Conservation (phyloP, 2,113 vertebrate species). For the Lepus europaeus region DNA sequence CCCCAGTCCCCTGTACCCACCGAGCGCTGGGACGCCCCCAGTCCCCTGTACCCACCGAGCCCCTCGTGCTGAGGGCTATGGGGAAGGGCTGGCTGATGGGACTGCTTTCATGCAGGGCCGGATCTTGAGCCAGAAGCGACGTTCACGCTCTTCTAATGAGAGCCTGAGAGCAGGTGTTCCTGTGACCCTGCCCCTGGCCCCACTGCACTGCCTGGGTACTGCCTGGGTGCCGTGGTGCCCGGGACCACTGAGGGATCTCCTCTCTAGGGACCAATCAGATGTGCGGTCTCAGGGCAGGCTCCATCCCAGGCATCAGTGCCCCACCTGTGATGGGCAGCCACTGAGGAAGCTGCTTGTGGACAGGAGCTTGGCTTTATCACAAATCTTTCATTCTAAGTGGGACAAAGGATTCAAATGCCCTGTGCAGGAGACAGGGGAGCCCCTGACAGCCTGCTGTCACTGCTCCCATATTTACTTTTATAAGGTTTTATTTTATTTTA, state of each 20-base stretch:
- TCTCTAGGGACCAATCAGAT: not conserved
- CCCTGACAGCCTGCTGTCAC: not conserved
- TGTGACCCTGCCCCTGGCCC: not conserved
- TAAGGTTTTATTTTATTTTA: too few species aligned
- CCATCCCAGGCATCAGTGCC: not conserved
- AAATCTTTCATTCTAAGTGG: conserved; percentile 40
- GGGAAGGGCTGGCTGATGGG: not conserved
- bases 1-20: too few species aligned
- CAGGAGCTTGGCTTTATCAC: conserved; percentile 23
- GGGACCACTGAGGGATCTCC: not conserved
- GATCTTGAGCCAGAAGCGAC: not conserved
- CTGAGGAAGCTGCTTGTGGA: conserved; percentile 68
- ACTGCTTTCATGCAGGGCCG: not conserved
- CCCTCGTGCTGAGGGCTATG: too few species aligned
- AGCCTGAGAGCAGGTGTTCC: not conserved
- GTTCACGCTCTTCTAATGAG: not conserved
- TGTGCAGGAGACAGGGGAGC: not conserved
- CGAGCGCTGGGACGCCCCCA: too few species aligned
- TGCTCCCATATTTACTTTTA: not conserved
- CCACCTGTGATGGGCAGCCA: not conserved
- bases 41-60: too few species aligned
- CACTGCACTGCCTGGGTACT: rapidly evolving
- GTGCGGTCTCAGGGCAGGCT: not conserved
- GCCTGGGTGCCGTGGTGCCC: not conserved
- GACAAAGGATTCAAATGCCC: conserved; percentile 52